Conservation (phyloP, 2,888 invertebrate species). For the Lumbricus terrestris region DNA sequence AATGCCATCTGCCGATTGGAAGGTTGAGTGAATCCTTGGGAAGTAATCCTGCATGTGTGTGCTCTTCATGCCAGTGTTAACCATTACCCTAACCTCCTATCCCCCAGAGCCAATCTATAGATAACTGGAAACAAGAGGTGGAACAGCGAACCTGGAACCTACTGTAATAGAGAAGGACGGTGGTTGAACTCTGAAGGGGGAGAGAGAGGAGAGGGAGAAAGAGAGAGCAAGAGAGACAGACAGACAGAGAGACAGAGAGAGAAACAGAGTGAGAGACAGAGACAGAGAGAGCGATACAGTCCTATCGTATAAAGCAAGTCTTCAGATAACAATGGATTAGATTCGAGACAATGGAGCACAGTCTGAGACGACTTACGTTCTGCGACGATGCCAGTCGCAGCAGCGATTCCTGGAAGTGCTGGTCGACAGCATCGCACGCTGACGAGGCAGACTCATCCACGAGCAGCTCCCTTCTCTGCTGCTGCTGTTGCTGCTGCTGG, state of each 20-base stretch:
- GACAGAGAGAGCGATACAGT: no score
- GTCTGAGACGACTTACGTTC: constrained; percentile 71
- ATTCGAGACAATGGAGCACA: no score
- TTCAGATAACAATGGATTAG: not conserved
- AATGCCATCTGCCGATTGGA: no score
- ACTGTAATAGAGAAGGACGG: not conserved
- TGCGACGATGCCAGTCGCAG: constrained; percentile 71
- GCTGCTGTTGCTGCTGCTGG: no score
- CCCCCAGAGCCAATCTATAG: not conserved
- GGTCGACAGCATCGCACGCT: constrained; percentile 65
- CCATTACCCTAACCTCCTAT: no score
- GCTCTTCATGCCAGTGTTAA: no score
- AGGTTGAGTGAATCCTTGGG: no score
- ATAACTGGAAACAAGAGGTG: not conserved
- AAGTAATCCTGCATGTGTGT: no score
- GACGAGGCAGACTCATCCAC: constrained; percentile 46
- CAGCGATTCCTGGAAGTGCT: constrained; percentile 86
- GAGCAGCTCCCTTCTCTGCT: constrained; percentile 43
- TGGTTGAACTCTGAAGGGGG: not conserved
- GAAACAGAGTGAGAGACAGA: not conserved
- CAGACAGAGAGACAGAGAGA: no score
- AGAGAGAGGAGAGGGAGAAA: no score
- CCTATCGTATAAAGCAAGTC: no score
- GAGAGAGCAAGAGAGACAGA: no score
- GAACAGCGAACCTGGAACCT: not conserved